Conservation (phyloP, 2,797 vertebrate species). For the Pipistrellus pipistrellus region DNA sequence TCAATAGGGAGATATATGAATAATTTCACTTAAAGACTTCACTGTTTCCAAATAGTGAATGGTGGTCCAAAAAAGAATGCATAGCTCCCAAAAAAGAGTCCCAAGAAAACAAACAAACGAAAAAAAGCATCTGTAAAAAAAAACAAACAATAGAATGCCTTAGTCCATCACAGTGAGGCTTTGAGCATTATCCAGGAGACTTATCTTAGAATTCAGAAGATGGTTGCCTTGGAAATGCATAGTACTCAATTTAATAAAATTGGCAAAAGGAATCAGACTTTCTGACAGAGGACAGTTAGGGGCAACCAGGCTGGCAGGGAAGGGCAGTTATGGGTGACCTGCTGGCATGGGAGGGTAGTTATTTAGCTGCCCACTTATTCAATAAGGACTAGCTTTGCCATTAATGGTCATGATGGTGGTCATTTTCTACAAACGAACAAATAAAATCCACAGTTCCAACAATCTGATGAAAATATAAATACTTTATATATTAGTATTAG, state of each 20-base stretch:
- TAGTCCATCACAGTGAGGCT: neutral
- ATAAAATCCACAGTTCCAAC: slow-evolving; percentile 18
- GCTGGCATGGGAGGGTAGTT: too few relatives aligned
- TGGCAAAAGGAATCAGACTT: neutral
- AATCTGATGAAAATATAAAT: slow-evolving; percentile 37
- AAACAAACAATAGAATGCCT: neutral
- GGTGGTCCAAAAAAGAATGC: neutral
- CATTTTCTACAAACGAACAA: neutral
- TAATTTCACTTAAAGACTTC: neutral
- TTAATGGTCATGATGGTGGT: neutral
- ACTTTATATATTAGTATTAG: neutral
- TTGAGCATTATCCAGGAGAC: neutral
- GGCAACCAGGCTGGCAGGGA: too few relatives aligned
- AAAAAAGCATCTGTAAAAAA: neutral
- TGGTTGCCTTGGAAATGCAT: neutral
- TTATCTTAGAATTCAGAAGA: slow-evolving; percentile 33
- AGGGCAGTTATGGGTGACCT: too few relatives aligned
- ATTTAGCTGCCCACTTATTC: neutral
- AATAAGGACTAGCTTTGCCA: neutral
- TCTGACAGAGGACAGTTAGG: neutral
- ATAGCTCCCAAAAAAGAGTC: neutral
- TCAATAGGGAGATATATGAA: neutral
- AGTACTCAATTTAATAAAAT: neutral
- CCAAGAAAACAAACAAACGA: neutral
- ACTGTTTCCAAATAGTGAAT: neutral